Evolutionary conservation across 1,140 invertebrate genomes (phyloP), one percentile per base, ranked within the genome.

Genomic region (Globodera rostochiensis): DNA sequence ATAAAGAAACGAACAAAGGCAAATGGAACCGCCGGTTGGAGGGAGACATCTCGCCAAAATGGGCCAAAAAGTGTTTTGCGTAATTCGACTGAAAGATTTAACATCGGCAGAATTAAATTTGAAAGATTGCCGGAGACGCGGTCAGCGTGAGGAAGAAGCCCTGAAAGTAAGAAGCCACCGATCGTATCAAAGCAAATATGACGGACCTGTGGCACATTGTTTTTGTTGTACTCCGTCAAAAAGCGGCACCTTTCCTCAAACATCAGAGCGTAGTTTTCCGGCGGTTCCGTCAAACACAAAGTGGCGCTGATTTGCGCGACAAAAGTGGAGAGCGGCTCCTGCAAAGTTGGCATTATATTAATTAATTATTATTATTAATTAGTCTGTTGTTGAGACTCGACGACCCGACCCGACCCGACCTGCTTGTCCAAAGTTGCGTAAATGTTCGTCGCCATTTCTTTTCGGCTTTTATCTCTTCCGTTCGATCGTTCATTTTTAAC

Each of bases 61-160:
- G 49, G 6, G 77, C n/a, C 21, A 80, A 21, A 50, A 86, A 81
- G 25, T 71, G 60, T 66, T 60, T 45, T 8, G 73, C 73, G 21
- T 60, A 83, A 75, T 86, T 83, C 70, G 77, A 15, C 80, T 86
- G 57, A 53, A 85, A 50, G 66, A 47, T 47, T 19, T 45, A 73
- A 73, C 13, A 19, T 13, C 13, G 36, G 46, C 46, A 13, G 15
- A 64, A 64, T 64, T 21, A 45, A 74, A 79, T 46, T 45, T 50
- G 57, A 70, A 82, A 73, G 74, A 69, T 74, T 80, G 84, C 82
- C 9, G 86, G 86, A 45, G 86, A 85, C 49, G 82, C 86, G 47
- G 82, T 86, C 13, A 87, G 69, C n/a, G 74, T 77, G 49, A 87
- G 76, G n/a, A 87, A 73, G 73, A 87, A 87, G 21, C 86, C 86